Evolutionary conservation across 1,140 invertebrate species (phyloP), one percentile per base, ranked within the genome.

Genomic region (Diplogasteroides magnus): DNA sequence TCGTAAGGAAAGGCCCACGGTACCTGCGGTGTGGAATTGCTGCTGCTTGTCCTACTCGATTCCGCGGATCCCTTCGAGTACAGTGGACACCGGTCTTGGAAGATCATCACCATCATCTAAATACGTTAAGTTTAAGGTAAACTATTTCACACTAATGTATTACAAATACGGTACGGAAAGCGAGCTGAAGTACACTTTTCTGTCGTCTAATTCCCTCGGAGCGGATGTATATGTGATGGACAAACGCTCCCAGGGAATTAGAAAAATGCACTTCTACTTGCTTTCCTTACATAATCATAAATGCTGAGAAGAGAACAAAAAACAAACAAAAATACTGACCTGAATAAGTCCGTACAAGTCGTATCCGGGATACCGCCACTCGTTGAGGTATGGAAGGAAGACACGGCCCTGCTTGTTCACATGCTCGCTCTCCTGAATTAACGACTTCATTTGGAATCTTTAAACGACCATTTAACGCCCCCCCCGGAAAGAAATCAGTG

Each of bases 51-150:
- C n/a, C n/a, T n/a, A n/a, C n/a, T n/a, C n/a, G 37, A 48, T 48
- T 19, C 37, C 19, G 6, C 37, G 19, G 37, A 48, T n/a, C 55
- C 28, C 31, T 60, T 71, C 23, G 70, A 64, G 27, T 90, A 98
- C 0, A 98, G 93, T 31, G 96, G 96, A 64, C 94, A 94, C 75
- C 90, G 87, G 70, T 98, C 94, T 37, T 94, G 91, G 87, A 99
- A 99, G 28, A 90, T 90, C 62, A 90, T 87, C 67, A 91, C 90
- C 90, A 98, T 91, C 37, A 94, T 88, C 89, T 91, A 77, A 71
- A 86, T 83, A 68, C 66, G 37, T 6, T 48, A 48, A 48, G 19
- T 48, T 48, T 48, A 19, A 11, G 19, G 19, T 48, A n/a, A n/a
- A n/a, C n/a, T n/a, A 48, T 48, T 11, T 19, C 37, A 48, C 37